phyloP scores from a whole-genome alignment of 2,797 vertebrate species.

The Gila robusta region DNA sequence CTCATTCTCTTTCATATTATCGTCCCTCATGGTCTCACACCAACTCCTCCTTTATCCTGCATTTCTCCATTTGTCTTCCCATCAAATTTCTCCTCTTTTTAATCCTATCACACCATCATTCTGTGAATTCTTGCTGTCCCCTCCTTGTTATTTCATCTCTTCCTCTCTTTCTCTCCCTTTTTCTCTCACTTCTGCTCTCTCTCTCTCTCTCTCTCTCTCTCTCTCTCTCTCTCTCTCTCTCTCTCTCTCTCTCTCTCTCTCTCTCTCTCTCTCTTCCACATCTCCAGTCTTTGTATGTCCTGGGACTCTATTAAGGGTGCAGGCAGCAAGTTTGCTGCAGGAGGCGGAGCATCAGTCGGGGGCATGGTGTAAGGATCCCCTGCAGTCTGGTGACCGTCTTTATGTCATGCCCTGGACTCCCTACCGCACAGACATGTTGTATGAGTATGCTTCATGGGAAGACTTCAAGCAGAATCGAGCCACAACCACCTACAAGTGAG shows the following conservation, averaged over 20 bases:
- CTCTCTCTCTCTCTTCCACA: conserved; percentile 29
- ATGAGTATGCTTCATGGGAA: conserved; percentile 93
- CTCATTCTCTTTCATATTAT: conserved; percentile 42
- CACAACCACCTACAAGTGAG: conserved; percentile 92
- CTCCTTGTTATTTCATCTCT: conserved; percentile 50
- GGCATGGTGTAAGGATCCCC: conserved; percentile 95
- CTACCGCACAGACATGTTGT: conserved; percentile 93
- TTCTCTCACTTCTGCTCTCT: conserved; percentile 43
- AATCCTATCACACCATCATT: conserved; percentile 38
- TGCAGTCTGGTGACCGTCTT: conserved; percentile 93
- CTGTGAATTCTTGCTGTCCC: conserved; percentile 28
- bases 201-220: conserved; percentile 11
- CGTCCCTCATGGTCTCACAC: conserved; percentile 6
- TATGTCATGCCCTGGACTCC: conserved; percentile 97
- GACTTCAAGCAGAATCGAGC: conserved; percentile 88
- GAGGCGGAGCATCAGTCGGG: conserved; percentile 93
- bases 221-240: conserved; percentile 18
- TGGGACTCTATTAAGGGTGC: conserved; percentile 88
- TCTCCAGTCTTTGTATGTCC: conserved; percentile 94
- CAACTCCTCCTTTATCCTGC: background rate
- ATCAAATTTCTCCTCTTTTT: conserved; percentile 61
- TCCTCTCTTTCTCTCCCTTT: conserved; percentile 59
- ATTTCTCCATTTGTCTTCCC: conserved; percentile 51
- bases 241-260: conserved; percentile 19
- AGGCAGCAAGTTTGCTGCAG: conserved; percentile 87